Conservation (phyloP, 2,113 vertebrate species). For the Gobiocypris rarus region DNA sequence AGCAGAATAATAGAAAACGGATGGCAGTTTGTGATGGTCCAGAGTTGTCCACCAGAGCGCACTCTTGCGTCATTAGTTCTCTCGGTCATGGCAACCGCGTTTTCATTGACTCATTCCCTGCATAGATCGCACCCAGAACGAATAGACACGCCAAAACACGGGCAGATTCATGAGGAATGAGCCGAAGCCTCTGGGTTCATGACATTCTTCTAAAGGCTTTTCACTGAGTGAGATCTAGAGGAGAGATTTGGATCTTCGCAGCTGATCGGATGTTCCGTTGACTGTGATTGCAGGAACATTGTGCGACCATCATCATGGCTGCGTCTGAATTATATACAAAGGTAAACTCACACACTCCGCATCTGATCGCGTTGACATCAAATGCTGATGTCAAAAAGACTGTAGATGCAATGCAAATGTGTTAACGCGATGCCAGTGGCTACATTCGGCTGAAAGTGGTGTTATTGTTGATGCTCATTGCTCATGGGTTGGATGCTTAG, state of each 20-base stretch:
- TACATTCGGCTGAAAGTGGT: background rate
- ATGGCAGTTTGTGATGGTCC: background rate
- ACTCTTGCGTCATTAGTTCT: conserved; percentile 51
- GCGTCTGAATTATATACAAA: conserved; percentile 94
- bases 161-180: conserved; percentile 55
- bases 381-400: background rate
- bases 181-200: background rate
- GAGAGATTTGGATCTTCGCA: background rate
- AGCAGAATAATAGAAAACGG: background rate
- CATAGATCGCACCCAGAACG: conserved; percentile 81
- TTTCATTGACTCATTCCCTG: conserved; percentile 70
- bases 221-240: background rate
- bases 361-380: background rate
- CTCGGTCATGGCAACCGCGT: conserved; percentile 63
- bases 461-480: background rate
- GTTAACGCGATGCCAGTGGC: background rate
- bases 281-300: conserved; percentile 65
- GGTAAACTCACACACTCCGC: conserved; percentile 72
- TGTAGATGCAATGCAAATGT: background rate
- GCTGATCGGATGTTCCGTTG: conserved; percentile 57
- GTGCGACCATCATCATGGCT: conserved; percentile 79
- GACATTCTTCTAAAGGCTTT: background rate
- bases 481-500: background rate
- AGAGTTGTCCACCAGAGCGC: conserved; percentile 65
- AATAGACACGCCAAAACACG: conserved; percentile 74